These are phyloP conservation scores for Eriosoma lanigerum DNA, from an alignment of 1,140 invertebrate genomes.

Conservation along the genomic window DNA sequence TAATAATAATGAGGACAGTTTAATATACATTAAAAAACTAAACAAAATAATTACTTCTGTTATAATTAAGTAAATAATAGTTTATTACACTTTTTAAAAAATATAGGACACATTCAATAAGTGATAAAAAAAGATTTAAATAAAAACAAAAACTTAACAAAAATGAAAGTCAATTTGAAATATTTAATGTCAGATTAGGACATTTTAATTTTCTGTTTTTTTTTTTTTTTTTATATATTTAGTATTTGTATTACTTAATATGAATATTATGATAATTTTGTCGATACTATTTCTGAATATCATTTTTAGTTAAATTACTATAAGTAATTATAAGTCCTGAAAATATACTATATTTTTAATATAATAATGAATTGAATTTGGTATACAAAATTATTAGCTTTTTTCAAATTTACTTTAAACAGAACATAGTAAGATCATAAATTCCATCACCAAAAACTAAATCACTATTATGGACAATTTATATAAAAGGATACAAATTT, in stretches of 20 bases:
- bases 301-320: too few relatives aligned
- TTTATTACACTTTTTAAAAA: background rate
- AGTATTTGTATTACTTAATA: background rate
- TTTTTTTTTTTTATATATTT: background rate
- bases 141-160: conserved; percentile 43
- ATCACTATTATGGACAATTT: background rate
- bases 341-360: background rate
- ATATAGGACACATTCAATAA: background rate
- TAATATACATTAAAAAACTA: background rate
- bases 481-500: background rate
- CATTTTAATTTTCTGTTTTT: too few relatives aligned
- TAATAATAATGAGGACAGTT: background rate
- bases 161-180: background rate
- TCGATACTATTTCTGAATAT: background rate
- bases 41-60: background rate
- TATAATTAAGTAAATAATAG: background rate
- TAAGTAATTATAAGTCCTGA: too few relatives aligned
- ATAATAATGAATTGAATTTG: background rate
- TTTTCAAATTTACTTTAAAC: background rate
- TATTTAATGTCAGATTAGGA: background rate
- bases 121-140: conserved; percentile 3
- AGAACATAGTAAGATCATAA: conserved; percentile 2
- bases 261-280: background rate
- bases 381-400: background rate
- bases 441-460: conserved; percentile 20